Base-by-base conservation (phyloP, 2,797 vertebrate genomes). In the Tenualosa thibaudeaui region DNA sequence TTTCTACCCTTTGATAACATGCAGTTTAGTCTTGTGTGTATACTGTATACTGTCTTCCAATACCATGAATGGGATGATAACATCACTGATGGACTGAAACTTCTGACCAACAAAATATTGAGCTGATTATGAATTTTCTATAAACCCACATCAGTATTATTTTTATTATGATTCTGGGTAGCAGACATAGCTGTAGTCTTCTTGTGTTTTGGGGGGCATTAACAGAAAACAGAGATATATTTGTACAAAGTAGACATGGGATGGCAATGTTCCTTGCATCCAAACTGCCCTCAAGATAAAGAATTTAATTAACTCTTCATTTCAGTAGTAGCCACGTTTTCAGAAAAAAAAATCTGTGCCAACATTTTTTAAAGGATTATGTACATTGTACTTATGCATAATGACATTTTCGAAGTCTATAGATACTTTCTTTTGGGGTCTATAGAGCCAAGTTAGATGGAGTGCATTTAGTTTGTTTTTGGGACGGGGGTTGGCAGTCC, bases 41-140 rank as follows among this genome's bases (percentile, higher is more conserved):
- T 94, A 94, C 91, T 95, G 92, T 95, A 94, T 93, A 94, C 94
- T 94, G 95, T 95, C 95, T 96, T 96, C 94, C 94, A 96, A 94
- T 92, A 94, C 88, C 92, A 92, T 93, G 89, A 93, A 92, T 91
- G 91, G 91, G 92, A 94, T 92, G 91, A 92, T 93, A 92, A 91
- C 92, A 90, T 91, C 89, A 93, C 89, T 88, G 92, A 92, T 86
- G 85, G 85, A 89, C 91, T 91, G 92, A 91, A 89, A 90, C 89
- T 85, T 91, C 86, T 86, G 88, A 91, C 89, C 86, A 89, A 90
- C 87, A 87, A 88, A 87, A 90, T 90, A 91, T 93, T 92, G 85
- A 91, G 91, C 88, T 86, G 83, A 91, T 88, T 89, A 89, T 84
- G 88, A 89, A 88, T 94, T 94, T 94, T 93, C 88, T 93, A 92